Base-by-base conservation (phyloP, 2,888 invertebrate species). In the Zygaena filipendulae region DNA sequence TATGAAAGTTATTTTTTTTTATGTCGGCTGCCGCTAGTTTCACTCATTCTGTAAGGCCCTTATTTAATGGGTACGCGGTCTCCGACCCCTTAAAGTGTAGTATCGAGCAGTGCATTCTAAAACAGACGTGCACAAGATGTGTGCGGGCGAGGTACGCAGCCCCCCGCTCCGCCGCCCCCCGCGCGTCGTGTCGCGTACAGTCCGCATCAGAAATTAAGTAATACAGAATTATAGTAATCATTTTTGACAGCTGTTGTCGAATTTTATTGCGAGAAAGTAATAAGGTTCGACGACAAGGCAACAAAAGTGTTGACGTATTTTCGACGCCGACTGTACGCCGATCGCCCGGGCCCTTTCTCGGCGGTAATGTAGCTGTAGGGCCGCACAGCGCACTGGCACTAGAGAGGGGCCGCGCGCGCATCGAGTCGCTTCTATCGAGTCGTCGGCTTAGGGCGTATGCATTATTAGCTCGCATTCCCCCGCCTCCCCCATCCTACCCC, bases 151-250 rank as follows among this genome's bases (percentile, higher is more conserved):
- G 52, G 55, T 47, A 32, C 36, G 32, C 43, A 32, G 38, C 45
- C 39, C 40, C 42, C 46, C 52, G 39, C 32, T 43, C 55, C 54
- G 53, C 49, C 52, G 49, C 49, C 47, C 49, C 55, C 44, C 51
- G 42, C 48, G 59, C 45, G 50, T 43, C 47, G 58, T 61, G 63
- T 66, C 74, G 74, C 69, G 70, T 70, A 72, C 67, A n/a, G n/a
- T n/a, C n/a, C n/a, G n/a, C n/a, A n/a, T n/a, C n/a, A n/a, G n/a
- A n/a, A n/a, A n/a, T n/a, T n/a, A n/a, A n/a, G n/a, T n/a, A n/a
- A n/a, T n/a, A n/a, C n/a, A n/a, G n/a, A n/a, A n/a, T n/a, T n/a
- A n/a, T n/a, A n/a, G n/a, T n/a, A n/a, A n/a, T n/a, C n/a, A n/a
- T n/a, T n/a, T n/a, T n/a, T n/a, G n/a, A n/a, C n/a, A n/a, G n/a